Base-by-base conservation (phyloP, 2,888 invertebrate species). In the Griposia aprilina region DNA sequence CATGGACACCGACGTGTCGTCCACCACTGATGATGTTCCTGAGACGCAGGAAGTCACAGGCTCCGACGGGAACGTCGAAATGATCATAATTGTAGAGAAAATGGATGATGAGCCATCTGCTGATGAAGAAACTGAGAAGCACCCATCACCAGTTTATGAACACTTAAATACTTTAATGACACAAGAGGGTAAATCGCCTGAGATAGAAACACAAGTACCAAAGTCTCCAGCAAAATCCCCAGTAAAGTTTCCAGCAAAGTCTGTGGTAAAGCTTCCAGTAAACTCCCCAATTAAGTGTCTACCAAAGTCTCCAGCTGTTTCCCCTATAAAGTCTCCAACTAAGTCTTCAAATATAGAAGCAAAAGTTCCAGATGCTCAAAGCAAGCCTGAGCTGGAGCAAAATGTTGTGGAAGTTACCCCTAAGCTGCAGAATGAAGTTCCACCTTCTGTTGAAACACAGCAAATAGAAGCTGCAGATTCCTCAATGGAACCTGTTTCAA, bases 1-100 rank as follows among this genome's bases (percentile, higher is more conserved):
- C 90, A 95, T 95, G 95, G 96, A 96, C 90, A 95, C 95, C 68
- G 95, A 96, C 82, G 95, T 96, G 79, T 94, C 96, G 57, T 95
- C 96, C 48, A 95, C 95, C 70, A 95, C 95, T 30, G 93, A 92
- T 59, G 95, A 96, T 84, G 91, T 93, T 8, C 92, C 92, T 48
- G 94, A 94, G 81, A 90, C 91, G 57, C 93, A 94, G 88, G 92
- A 94, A 88, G 92, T 93, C 71, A 90, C 93, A 30, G 93, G 92
- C 36, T 92, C 93, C 13, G 91, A 92, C 80, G 92, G 92, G n/a
- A 91, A 93, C 87, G 93, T 96, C 59, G 94, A 96, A 85, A 95
- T 93, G 89, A 91, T 94, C 26, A 92, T 96, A 82, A 92, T 94
- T 75, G 94, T 96, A 15, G 96, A 96, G 87, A 91, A 94, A 87